These are phyloP conservation scores for Nannospalax galili DNA, from an alignment of 2,113 vertebrate genomes.

Conservation along the genomic window DNA sequence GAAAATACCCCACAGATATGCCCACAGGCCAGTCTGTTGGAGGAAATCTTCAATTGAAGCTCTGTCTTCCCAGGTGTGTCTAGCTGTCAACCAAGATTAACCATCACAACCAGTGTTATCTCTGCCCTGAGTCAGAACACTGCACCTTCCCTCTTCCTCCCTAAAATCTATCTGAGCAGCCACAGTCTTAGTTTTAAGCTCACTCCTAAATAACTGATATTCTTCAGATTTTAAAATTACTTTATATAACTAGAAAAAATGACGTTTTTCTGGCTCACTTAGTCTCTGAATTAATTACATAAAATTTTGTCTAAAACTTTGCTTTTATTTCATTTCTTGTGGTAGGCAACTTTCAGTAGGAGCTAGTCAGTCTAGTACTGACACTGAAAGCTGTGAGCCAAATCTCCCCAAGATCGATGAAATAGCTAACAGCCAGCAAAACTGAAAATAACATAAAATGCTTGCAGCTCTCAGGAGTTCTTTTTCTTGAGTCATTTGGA, in stretches of 20 bases:
- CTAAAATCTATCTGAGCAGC: neutral
- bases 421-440: neutral
- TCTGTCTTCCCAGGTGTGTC: no score
- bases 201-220: neutral
- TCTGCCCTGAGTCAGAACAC: fast-evolving
- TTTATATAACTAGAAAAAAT: neutral
- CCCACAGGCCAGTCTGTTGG: no score
- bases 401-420: neutral
- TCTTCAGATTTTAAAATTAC: neutral
- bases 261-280: neutral
- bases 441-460: neutral
- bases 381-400: neutral
- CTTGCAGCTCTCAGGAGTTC: neutral
- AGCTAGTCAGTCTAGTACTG: neutral
- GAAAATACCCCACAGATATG: no score
- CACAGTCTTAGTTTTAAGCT: neutral
- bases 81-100: no score
- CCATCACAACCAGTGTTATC: neutral
- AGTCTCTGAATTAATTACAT: neutral
- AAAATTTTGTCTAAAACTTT: neutral
- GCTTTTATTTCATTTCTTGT: neutral
- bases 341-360: neutral
- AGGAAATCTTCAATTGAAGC: no score
- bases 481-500: conserved; percentile 42
- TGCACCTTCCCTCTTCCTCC: neutral